These are phyloP conservation scores for Acinonyx jubatus DNA, from an alignment of 2,113 vertebrate genomes.

Conservation along the genomic window DNA sequence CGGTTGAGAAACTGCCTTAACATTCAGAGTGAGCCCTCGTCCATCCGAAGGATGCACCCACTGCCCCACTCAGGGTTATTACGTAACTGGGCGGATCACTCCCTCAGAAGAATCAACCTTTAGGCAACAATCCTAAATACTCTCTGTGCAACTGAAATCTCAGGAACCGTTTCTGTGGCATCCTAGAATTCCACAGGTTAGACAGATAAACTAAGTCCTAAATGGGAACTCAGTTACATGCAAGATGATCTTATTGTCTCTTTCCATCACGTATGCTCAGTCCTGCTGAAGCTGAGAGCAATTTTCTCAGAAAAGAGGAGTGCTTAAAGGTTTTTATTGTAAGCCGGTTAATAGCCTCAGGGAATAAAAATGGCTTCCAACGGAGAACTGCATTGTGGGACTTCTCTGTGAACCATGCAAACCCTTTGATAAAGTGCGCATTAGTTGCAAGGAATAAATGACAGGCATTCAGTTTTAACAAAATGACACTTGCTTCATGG, in stretches of 20 bases:
- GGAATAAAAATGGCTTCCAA: slow-evolving; percentile 64
- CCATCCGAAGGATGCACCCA: background rate
- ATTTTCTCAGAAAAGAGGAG: slow-evolving; percentile 46
- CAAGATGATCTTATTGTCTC: background rate
- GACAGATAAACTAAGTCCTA: background rate
- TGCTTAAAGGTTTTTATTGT: slow-evolving; percentile 22
- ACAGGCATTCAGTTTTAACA: slow-evolving; percentile 55
- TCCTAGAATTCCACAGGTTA: background rate
- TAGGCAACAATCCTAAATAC: slow-evolving; percentile 27
- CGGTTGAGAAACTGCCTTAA: background rate
- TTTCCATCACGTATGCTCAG: slow-evolving; percentile 39
- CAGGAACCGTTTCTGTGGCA: background rate
- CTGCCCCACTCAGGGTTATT: background rate
- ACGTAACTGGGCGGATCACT: background rate
- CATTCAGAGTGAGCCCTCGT: background rate
- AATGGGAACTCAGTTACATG: background rate
- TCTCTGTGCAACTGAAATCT: slow-evolving; percentile 19
- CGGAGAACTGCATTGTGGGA: slow-evolving; percentile 50
- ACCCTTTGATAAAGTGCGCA: slow-evolving; percentile 52
- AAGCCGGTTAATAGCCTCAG: slow-evolving; percentile 29
- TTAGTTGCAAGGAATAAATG: slow-evolving; percentile 55
- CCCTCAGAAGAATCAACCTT: background rate
- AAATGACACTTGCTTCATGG: slow-evolving; percentile 40
- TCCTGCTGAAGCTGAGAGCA: slow-evolving; percentile 31
- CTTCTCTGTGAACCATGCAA: background rate